A percentile compares a stretch with the other conserved stretches of the same genome.
Conservation (phyloP, 2,113 vertebrate genomes). For the Chaetodon auriga region DNA sequence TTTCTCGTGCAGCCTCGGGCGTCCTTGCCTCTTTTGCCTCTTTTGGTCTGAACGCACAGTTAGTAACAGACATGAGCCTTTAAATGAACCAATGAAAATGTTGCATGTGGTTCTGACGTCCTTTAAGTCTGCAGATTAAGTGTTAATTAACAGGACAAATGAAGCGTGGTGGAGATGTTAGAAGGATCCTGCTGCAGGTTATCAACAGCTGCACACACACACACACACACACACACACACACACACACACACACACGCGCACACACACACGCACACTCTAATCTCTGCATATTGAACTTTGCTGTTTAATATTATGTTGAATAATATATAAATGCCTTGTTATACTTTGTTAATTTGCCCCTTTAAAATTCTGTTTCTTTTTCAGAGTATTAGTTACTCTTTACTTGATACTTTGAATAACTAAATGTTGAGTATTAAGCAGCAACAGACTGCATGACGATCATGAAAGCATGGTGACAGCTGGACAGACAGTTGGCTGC, state of each 20-base stretch:
- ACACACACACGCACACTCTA: too few species aligned
- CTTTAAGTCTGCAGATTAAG: conserved; percentile 47
- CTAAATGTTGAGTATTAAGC: conserved; percentile 6
- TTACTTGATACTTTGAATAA: neutral
- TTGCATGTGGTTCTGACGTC: conserved; percentile 10
- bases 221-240: too few species aligned
- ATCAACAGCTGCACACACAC: conserved; percentile 6
- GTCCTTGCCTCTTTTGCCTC: too few species aligned
- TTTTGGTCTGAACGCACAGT: too few species aligned
- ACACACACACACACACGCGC: too few species aligned
- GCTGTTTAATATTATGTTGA: neutral
- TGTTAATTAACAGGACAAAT: conserved; percentile 65
- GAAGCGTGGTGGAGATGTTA: conserved; percentile 53
- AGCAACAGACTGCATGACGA: conserved; percentile 18
- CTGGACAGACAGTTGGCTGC: conserved; percentile 48
- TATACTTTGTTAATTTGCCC: neutral
- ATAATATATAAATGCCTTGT: neutral
- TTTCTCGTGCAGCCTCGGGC: too few species aligned
- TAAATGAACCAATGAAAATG: neutral
- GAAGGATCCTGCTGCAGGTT: conserved; percentile 35
- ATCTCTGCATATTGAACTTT: too few species aligned
- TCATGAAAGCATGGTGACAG: conserved; percentile 42
- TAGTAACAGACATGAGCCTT: conserved; percentile 2
- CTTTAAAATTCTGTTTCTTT: neutral
- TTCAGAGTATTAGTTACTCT: neutral